Evolutionary conservation across 2,797 vertebrate genomes (phyloP), one percentile per base, ranked within the genome.

Genomic region (Iguana delicatissima): DNA sequence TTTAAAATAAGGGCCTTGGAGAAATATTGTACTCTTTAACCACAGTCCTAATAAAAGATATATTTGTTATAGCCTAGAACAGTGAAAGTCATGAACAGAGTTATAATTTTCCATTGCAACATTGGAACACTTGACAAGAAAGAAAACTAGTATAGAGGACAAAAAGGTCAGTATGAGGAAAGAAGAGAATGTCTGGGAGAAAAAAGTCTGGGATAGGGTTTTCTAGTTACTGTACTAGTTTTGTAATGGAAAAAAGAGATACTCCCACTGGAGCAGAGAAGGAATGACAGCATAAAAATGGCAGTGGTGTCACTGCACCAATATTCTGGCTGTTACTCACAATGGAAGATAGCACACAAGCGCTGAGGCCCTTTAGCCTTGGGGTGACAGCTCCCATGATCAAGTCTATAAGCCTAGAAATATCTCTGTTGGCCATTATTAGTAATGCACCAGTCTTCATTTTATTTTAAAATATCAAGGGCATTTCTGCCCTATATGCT

Each of bases 1-100:
- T 93, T 94, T 95, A 89, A 93, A 96, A 93, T 80, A 84, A 80
- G 93, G 94, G 12, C 24, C 85, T 93, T 94, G 24, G 46, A 94
- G 92, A 96, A 96, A 94, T 92, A 89, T 2, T 79, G 67, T 82
- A 2, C 57, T 93, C 85, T 89, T 91, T 90, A 32, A 10, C 84
- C 38, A 79, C 57, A 92, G 67, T 73, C 38, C 67, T 95, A 88
- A 89, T 76, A 93, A 89, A 90, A 92, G 72, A 91, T 1, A 0
- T 85, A 55, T 38, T 22, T 89, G 80, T 85, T 85, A 20, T 69
- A 85, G 62, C 87, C 67, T 52, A 32, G 42, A 73, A 91, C 32
- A 89, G 80, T 35, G 91, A 62, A 93, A 92, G 73, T 89, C 6
- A 6, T 87, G 67, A 59, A 50, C 76, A 88, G 89, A 29, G 2